These are phyloP conservation scores for Mellilla xanthometata DNA, from an alignment of 2,888 invertebrate species.

Conservation along the genomic window DNA sequence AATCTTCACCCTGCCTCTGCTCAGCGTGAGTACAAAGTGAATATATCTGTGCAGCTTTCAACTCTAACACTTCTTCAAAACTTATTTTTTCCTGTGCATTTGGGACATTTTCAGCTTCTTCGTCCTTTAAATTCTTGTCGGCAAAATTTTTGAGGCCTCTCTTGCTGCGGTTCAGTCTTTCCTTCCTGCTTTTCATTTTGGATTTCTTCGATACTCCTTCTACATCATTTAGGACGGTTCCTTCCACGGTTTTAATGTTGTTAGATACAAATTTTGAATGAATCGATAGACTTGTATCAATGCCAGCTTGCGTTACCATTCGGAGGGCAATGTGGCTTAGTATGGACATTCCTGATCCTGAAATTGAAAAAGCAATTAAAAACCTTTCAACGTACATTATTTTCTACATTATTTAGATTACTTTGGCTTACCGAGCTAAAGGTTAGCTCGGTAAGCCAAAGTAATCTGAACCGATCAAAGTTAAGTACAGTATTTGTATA, in stretches of 20 bases:
- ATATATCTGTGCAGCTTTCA: constrained; percentile 77
- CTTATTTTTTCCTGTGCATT: constrained; percentile 54
- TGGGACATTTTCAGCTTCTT: constrained; percentile 40
- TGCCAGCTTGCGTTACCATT: constrained; percentile 87
- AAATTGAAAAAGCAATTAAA: too few species aligned
- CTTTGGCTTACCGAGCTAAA: too few species aligned
- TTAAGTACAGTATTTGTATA: too few species aligned
- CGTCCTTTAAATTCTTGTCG: constrained; percentile 50
- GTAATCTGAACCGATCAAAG: too few species aligned
- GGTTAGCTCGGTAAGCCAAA: too few species aligned
- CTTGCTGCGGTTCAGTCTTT: constrained; percentile 64
- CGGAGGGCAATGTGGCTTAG: constrained; percentile 89
- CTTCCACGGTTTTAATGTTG: constrained; percentile 55
- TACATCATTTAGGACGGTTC: constrained; percentile 58
- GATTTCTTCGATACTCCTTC: constrained; percentile 66
- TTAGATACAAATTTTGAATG: constrained; percentile 65
- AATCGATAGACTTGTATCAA: constrained; percentile 71
- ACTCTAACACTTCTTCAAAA: constrained; percentile 59
- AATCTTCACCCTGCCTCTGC: constrained; percentile 85
- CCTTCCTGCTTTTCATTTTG: constrained; percentile 69
- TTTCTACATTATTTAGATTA: too few species aligned
- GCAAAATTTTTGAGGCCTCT: constrained; percentile 56
- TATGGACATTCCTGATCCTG: constrained; percentile 91
- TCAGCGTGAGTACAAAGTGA: constrained; percentile 86
- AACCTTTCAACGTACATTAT: too few species aligned